Percentiles rank a stretch among this genome's conserved stretches.
Conservation (phyloP, 2,888 invertebrate species). For the Thereva unica region DNA sequence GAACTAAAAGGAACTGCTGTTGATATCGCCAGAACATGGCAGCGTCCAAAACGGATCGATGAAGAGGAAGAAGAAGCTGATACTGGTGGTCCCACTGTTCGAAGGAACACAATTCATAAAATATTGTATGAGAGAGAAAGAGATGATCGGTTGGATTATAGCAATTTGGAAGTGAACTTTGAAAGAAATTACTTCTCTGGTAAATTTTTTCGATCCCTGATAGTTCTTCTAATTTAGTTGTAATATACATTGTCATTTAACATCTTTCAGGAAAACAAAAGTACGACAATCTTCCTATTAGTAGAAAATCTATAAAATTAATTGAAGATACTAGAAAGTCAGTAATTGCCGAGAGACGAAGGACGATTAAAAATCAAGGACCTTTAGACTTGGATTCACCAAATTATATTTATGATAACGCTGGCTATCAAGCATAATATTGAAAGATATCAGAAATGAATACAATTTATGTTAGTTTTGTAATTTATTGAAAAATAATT, state of each 20-base stretch:
- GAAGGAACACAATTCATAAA: constrained; percentile 54
- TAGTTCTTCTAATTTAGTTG: background rate
- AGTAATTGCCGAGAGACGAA: constrained; percentile 47
- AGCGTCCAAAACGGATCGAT: constrained; percentile 57
- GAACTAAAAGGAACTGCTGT: constrained; percentile 65
- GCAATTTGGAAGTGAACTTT: constrained; percentile 56
- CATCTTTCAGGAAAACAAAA: constrained; percentile 48
- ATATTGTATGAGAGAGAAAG: constrained; percentile 52
- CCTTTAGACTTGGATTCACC: too few species aligned
- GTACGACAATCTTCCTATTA: constrained; percentile 51
- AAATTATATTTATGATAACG: too few species aligned
- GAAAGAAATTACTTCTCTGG: constrained; percentile 40
- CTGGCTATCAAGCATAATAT: too few species aligned
- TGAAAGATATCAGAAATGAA: too few species aligned
- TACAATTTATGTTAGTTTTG: too few species aligned
- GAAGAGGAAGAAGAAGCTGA: constrained; percentile 46
- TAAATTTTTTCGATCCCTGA: background rate
- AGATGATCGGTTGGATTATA: constrained; percentile 49
- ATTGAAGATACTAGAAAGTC: constrained; percentile 50
- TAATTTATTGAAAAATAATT: too few species aligned
- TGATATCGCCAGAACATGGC: constrained; percentile 64
- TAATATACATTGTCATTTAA: background rate
- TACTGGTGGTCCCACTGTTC: constrained; percentile 45
- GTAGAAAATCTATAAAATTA: constrained; percentile 51
- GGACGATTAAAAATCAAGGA: too few species aligned